phyloP scores from a whole-genome alignment of 2,888 invertebrate genomes.

The Lithophane leautieri region DNA sequence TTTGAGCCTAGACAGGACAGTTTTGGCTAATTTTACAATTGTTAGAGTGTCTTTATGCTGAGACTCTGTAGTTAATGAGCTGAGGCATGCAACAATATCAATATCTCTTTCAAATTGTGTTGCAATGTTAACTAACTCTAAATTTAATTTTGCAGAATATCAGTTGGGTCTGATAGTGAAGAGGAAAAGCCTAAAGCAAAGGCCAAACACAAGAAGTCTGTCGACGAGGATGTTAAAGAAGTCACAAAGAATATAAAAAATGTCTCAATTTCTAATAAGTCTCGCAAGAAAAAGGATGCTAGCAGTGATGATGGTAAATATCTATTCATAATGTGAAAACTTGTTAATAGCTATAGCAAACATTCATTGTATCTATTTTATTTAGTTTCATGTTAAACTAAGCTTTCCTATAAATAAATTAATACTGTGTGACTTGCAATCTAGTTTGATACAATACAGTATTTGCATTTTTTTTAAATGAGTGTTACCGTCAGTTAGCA shows the following conservation, averaged over 20 bases:
- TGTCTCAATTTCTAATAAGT: slow-evolving; percentile 90
- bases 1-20: background rate
- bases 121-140: background rate
- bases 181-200: slow-evolving; percentile 87
- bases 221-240: slow-evolving; percentile 87
- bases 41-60: background rate
- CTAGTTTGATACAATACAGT: too few relatives aligned
- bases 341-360: background rate
- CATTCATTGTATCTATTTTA: background rate
- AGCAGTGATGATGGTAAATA: slow-evolving; percentile 83
- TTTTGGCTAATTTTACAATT: background rate
- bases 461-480: too few relatives aligned
- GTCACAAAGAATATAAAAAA: slow-evolving; percentile 91
- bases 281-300: slow-evolving; percentile 85
- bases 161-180: slow-evolving; percentile 87
- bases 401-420: too few relatives aligned
- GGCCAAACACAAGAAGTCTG: slow-evolving; percentile 87
- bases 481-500: too few relatives aligned
- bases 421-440: too few relatives aligned
- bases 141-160: slow-evolving; percentile 71
- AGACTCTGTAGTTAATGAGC: background rate
- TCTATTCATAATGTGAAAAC: background rate
- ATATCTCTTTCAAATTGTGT: slow-evolving; percentile 21
- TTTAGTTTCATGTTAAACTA: too few relatives aligned
- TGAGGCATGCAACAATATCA: background rate